Percentiles rank a stretch among this genome's conserved stretches.
phyloP scores from a whole-genome alignment of 2,113 vertebrate genomes.

The Trinectes maculatus region DNA sequence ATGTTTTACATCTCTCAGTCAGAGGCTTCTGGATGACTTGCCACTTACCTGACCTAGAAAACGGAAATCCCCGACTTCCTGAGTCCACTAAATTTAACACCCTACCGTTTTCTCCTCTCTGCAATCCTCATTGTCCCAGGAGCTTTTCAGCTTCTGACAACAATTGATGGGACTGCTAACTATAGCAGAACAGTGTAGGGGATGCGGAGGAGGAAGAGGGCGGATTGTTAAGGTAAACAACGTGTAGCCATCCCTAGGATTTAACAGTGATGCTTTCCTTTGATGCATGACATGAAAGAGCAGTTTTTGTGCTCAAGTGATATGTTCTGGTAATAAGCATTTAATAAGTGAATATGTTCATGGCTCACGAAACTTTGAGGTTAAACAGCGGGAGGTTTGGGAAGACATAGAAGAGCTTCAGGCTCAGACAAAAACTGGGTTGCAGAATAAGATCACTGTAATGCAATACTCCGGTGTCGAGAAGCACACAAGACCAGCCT shows the following conservation, averaged over 20 bases:
- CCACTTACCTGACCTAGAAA: slow-evolving; percentile 81
- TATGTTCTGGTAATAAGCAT: slow-evolving; percentile 49
- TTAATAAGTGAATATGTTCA: slow-evolving; percentile 52
- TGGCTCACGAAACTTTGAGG: slow-evolving; percentile 17
- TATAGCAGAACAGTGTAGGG: slow-evolving; percentile 66
- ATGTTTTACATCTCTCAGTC: slow-evolving; percentile 41
- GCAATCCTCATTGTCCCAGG: slow-evolving; percentile 40
- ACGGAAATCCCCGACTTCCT: slow-evolving; percentile 50
- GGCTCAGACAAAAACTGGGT: slow-evolving; percentile 10
- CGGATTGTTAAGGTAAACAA: slow-evolving; percentile 56
- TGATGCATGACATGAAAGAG: slow-evolving; percentile 54
- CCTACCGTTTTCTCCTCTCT: slow-evolving; percentile 46
- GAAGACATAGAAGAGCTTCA: slow-evolving; percentile 1
- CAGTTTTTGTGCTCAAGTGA: slow-evolving; percentile 22
- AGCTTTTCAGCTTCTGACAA: slow-evolving; percentile 64
- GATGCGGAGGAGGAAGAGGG: slow-evolving; percentile 9
- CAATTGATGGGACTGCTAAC: slow-evolving; percentile 72
- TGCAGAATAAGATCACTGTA: slow-evolving; percentile 18
- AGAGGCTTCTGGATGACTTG: slow-evolving; percentile 64
- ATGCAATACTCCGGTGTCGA: too few species aligned
- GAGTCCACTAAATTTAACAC: slow-evolving; percentile 59
- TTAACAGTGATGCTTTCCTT: slow-evolving; percentile 44
- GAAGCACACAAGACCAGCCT: too few species aligned
- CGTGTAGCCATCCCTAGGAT: slow-evolving; percentile 29
- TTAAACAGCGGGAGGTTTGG: slow-evolving; percentile 34